Percentiles rank a stretch among this genome's conserved stretches.
Conservation (phyloP, 1,140 invertebrate species). For the Dendroctonus ponderosae region DNA sequence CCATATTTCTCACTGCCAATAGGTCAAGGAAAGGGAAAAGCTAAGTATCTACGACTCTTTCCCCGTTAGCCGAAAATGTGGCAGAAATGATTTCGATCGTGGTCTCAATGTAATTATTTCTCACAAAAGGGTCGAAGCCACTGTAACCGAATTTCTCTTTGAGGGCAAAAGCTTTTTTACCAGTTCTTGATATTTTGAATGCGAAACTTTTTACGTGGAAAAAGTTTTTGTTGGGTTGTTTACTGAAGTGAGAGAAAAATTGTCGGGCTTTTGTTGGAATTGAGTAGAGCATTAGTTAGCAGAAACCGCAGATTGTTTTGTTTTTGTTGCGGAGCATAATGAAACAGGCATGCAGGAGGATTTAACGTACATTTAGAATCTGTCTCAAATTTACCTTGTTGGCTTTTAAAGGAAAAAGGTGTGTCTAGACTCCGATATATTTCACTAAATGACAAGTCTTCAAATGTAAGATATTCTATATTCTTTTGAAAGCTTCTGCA, state of each 20-base stretch:
- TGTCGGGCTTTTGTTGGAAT: neutral
- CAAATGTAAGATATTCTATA: too few relatives aligned
- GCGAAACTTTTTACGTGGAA: neutral
- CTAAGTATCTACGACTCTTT: neutral
- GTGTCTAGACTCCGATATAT: too few relatives aligned
- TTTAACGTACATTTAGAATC: too few relatives aligned
- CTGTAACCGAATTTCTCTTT: slow-evolving; percentile 15
- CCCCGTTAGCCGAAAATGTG: neutral
- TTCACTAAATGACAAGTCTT: too few relatives aligned
- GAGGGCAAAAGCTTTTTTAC: slow-evolving; percentile 7
- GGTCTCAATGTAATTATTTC: slow-evolving; percentile 13
- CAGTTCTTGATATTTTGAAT: slow-evolving; percentile 6
- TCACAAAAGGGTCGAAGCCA: slow-evolving; percentile 12
- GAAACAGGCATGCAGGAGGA: too few relatives aligned
- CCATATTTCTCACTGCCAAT: too few relatives aligned
- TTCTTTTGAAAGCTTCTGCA: neutral
- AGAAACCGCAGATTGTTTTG: neutral
- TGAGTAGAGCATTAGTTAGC: neutral
- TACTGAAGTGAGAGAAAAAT: neutral
- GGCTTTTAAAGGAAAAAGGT: too few relatives aligned
- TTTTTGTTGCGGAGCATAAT: neutral
- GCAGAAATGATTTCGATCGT: slow-evolving; percentile 7
- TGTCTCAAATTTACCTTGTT: too few relatives aligned
- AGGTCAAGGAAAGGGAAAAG: neutral
- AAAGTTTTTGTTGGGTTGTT: neutral